Evolutionary conservation across 1,140 invertebrate genomes (phyloP).

Genomic region (Neodiprion lecontei): DNA sequence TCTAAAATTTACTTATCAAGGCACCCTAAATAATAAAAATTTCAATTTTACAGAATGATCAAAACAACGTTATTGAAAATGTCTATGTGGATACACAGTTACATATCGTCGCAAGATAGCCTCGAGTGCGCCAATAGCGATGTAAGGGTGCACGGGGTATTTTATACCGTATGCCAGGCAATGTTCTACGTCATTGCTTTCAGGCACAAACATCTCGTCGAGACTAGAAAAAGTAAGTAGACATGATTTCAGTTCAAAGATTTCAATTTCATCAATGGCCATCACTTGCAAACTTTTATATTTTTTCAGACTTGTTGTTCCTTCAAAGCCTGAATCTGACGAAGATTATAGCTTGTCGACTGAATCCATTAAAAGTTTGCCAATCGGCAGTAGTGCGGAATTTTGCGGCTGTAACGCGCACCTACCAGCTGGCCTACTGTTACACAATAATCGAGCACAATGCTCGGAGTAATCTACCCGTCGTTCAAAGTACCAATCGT

Average conservation of each 20-base stretch:
- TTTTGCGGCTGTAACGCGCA: slow-evolving; percentile 84
- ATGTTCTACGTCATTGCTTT: slow-evolving; percentile 92
- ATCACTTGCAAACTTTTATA: slow-evolving; percentile 29
- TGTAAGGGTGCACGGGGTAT: slow-evolving; percentile 78
- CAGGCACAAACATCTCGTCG: slow-evolving; percentile 82
- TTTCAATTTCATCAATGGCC: slow-evolving; percentile 20
- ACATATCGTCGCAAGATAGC: slow-evolving; percentile 70
- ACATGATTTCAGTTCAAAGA: slow-evolving; percentile 20
- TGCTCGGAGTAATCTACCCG: slow-evolving; percentile 69
- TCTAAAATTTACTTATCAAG: no score
- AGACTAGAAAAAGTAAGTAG: slow-evolving; percentile 74
- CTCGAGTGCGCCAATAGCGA: slow-evolving; percentile 60
- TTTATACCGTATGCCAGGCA: slow-evolving; percentile 89
- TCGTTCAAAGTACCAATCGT: slow-evolving; percentile 58
- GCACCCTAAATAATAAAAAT: no score
- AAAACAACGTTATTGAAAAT: slow-evolving; percentile 71
- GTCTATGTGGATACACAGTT: slow-evolving; percentile 76
- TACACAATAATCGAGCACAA: slow-evolving; percentile 90
- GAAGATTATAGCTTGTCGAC: slow-evolving; percentile 79
- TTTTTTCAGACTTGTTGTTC: slow-evolving; percentile 76
- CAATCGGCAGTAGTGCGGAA: slow-evolving; percentile 77
- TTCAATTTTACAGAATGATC: slow-evolving; percentile 64
- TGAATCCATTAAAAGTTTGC: slow-evolving; percentile 88
- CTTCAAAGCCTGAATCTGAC: slow-evolving; percentile 82
- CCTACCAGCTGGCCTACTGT: slow-evolving; percentile 93